Conservation (phyloP, 2,797 vertebrate species). For the Gephyroberyx darwinii region DNA sequence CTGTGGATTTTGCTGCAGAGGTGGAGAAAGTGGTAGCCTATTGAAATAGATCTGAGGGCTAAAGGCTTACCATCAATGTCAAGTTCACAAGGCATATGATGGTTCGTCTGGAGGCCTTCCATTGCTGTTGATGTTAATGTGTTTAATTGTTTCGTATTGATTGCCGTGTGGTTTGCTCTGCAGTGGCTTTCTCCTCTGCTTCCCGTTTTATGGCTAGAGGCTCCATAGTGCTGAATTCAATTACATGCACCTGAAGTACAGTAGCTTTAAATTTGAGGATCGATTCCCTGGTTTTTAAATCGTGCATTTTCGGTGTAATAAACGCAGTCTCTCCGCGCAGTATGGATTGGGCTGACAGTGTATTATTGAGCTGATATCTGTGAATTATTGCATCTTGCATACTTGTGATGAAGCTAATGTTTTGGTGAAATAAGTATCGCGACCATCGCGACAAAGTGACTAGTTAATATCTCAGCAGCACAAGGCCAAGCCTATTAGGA, state of each 20-base stretch:
- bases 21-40: constrained; percentile 77
- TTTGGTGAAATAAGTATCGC: constrained; percentile 42
- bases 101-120: constrained; percentile 71
- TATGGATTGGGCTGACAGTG: constrained; percentile 58
- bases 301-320: constrained; percentile 71
- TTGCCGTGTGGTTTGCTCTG: constrained; percentile 75
- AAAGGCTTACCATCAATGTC: constrained; percentile 76
- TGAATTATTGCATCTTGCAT: constrained; percentile 57
- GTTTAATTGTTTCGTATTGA: constrained; percentile 86
- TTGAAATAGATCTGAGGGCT: constrained; percentile 73
- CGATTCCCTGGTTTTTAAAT: constrained; percentile 76
- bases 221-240: constrained; percentile 80
- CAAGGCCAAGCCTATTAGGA: constrained; percentile 80
- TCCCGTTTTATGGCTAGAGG: constrained; percentile 75
- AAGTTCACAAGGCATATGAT: constrained; percentile 79
- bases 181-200: constrained; percentile 52
- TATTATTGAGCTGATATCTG: constrained; percentile 65
- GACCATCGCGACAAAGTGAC: constrained; percentile 70
- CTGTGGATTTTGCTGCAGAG: constrained; percentile 73
- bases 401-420: constrained; percentile 56
- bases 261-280: constrained; percentile 78
- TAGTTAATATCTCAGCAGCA: constrained; percentile 76
- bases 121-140: constrained; percentile 82
- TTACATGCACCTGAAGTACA: constrained; percentile 81
- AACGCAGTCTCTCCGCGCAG: constrained; percentile 40